These are phyloP conservation scores for Aphaenogaster floridana DNA, from an alignment of 1,140 invertebrate species.

Conservation along the genomic window DNA sequence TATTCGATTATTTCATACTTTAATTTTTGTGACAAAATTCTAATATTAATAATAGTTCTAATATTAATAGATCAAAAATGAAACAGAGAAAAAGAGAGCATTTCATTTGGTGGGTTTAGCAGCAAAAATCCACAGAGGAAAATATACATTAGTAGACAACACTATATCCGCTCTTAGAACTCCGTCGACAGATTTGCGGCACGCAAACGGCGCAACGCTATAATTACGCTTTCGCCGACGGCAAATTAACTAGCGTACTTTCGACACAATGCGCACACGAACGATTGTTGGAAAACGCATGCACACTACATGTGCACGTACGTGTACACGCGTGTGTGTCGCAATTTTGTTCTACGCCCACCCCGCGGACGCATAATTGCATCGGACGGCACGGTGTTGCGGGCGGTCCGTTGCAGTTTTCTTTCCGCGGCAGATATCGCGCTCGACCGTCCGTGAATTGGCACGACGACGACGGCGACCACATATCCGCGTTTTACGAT, in stretches of 20 bases:
- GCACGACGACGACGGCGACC: not conserved
- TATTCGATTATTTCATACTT: not conserved
- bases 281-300: slow-evolving; percentile 45
- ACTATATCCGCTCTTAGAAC: slow-evolving; percentile 30
- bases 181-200: slow-evolving; percentile 52
- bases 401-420: slow-evolving; percentile 26
- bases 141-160: slow-evolving; percentile 20
- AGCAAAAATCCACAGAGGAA: slow-evolving; percentile 1
- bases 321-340: not conserved
- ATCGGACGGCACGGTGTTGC: not conserved
- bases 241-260: slow-evolving; percentile 56
- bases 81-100: not conserved
- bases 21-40: not conserved
- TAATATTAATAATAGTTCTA: not conserved
- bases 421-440: slow-evolving; percentile 6
- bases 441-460: slow-evolving; percentile 8
- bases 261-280: slow-evolving; percentile 52
- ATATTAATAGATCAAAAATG: not conserved
- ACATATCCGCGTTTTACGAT: slow-evolving; percentile 26
- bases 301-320: not conserved
- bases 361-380: slow-evolving; percentile 34
- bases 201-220: slow-evolving; percentile 57
- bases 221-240: slow-evolving; percentile 62
- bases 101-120: not conserved
- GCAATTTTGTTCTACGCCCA: slow-evolving; percentile 35